Evolutionary conservation across 2,797 vertebrate genomes (phyloP).

Genomic region (Peromyscus melanophrys): DNA sequence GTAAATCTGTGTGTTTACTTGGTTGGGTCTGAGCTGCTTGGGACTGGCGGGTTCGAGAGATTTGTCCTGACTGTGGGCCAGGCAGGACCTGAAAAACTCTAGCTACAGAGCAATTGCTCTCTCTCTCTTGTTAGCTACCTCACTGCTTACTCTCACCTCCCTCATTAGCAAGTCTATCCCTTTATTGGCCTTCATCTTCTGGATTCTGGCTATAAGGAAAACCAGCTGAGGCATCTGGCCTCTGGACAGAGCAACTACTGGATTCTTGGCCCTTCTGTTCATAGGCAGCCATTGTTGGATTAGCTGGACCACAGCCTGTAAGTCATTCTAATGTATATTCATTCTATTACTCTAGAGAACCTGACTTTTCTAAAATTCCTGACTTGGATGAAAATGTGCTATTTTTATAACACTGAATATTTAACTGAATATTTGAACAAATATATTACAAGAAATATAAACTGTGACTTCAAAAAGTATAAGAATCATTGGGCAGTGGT

Average conservation of each 20-base stretch:
- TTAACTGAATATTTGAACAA: neutral
- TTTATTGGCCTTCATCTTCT: neutral
- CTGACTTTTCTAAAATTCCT: neutral
- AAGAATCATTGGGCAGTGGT: neutral
- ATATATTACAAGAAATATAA: neutral
- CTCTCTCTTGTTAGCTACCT: too few relatives aligned
- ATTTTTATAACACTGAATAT: neutral
- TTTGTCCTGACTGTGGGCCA: too few relatives aligned
- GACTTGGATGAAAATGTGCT: neutral
- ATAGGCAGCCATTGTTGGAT: neutral
- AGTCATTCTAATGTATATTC: neutral
- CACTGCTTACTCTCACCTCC: neutral
- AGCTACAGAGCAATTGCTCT: too few relatives aligned
- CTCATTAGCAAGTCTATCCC: neutral
- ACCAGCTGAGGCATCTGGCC: neutral
- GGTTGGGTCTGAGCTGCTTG: too few relatives aligned
- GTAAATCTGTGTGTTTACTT: too few relatives aligned
- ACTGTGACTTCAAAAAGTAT: neutral
- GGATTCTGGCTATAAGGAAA: neutral
- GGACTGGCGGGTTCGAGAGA: too few relatives aligned
- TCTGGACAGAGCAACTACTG: neutral
- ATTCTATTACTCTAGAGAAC: neutral
- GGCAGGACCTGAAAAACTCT: too few relatives aligned
- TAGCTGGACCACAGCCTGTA: neutral
- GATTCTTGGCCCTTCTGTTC: neutral